A percentile compares a stretch with the other conserved stretches of the same genome.
These are phyloP conservation scores for Arctocebus calabarensis DNA, from an alignment of 2,797 vertebrate species.

Conservation along the genomic window DNA sequence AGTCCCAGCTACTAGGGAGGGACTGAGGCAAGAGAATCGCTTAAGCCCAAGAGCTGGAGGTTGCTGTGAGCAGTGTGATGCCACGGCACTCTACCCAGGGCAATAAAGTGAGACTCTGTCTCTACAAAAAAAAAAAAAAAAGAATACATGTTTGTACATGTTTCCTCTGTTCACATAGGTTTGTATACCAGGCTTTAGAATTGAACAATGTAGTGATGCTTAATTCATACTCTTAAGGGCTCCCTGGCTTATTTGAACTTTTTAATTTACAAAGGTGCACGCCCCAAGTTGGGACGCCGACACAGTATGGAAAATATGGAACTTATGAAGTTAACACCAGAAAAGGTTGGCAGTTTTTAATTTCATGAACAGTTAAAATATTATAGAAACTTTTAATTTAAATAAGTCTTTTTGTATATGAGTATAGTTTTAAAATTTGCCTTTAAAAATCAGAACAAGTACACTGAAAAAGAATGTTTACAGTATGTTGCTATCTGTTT, in stretches of 20 bases:
- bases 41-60: too few relatives aligned
- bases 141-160: background rate
- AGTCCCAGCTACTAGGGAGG: too few relatives aligned
- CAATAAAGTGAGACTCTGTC: too few relatives aligned
- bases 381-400: constrained; percentile 34
- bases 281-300: constrained; percentile 92
- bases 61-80: too few relatives aligned
- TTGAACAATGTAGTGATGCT: background rate
- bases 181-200: constrained; percentile 38
- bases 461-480: background rate
- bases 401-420: background rate
- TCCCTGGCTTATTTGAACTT: constrained; percentile 37
- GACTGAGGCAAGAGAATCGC: too few relatives aligned
- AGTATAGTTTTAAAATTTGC: constrained; percentile 26
- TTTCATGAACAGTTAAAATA: constrained; percentile 38
- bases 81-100: too few relatives aligned
- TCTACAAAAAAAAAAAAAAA: background rate
- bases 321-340: constrained; percentile 97
- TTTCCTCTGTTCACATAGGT: background rate
- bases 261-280: constrained; percentile 89
- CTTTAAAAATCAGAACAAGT: constrained; percentile 18
- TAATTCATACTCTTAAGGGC: background rate
- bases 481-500: background rate
- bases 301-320: constrained; percentile 99
- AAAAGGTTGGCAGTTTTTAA: constrained; percentile 91